Evolutionary conservation across 2,888 invertebrate genomes (phyloP), one percentile per base, ranked within the genome.

Genomic region (Mythimna loreyi): DNA sequence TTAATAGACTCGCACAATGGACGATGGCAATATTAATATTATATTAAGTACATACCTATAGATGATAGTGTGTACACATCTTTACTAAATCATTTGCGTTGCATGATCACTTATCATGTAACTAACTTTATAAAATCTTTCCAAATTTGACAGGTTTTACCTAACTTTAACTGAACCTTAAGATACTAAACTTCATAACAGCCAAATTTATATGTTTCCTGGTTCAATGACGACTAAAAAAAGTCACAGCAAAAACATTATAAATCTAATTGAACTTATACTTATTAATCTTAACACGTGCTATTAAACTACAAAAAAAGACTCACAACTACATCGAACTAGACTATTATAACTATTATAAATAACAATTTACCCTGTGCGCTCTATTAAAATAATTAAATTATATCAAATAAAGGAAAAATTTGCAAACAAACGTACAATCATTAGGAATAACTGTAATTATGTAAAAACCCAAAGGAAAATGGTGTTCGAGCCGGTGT

Each of bases 381-480:
- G 65, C 71, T 53, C 50, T 56, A 72, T 65, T 67, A 67, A 23
- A 72, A 62, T 72, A 71, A 73, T 80, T 77, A 61, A 77, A 80
- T 78, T 80, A 79, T 73, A 67, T 76, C 55, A 71, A 78, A 80
- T 80, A 71, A 80, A 75, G 75, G 75, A 67, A 70, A 78, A 72
- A 80, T 70, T 52, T 56, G 25, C 60, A 62, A 65, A 74, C 75
- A 76, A 68, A 63, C 72, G 62, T 69, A 77, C 71, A 72, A 75
- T 82, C 74, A 77, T 71, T 74, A 74, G 62, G 60, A 76, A 72
- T 72, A 79, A 65, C 62, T 70, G 62, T 75, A 82, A 75, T 80
- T 79, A 69, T 70, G 75, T 82, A 85, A 82, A 81, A 85, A 80
- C 82, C 82, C 80, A 65, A 69, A 81, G 83, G 81, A 82, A 84